These are phyloP conservation scores for Taurulus bubalis DNA, from an alignment of 2,113 vertebrate genomes.

Conservation along the genomic window DNA sequence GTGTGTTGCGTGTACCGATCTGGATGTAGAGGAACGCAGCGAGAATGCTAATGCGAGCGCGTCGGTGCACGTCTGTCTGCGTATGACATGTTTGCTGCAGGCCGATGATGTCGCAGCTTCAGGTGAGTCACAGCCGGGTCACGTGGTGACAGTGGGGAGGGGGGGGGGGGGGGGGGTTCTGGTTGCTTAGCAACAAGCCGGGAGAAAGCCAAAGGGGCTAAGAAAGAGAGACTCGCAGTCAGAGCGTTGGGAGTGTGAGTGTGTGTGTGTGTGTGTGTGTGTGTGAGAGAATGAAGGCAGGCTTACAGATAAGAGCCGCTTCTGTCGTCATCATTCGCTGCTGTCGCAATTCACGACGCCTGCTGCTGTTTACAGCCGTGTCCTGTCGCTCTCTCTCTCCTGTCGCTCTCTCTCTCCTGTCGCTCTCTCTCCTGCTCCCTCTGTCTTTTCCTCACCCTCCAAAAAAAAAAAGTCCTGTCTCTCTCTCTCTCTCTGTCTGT, in stretches of 20 bases:
- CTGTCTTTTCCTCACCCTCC: neutral
- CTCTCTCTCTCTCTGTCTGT: neutral
- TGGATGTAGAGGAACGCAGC: neutral
- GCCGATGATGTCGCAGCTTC: constrained; percentile 81
- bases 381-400: constrained; percentile 7
- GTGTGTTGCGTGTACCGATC: neutral
- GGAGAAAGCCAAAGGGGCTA: constrained; percentile 80
- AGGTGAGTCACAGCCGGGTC: constrained; percentile 88
- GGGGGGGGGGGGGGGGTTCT: constrained; percentile 47
- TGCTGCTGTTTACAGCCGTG: constrained; percentile 49
- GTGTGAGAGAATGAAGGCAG: constrained; percentile 32
- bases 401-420: neutral
- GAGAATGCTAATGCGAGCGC: neutral
- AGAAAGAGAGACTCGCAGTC: constrained; percentile 75
- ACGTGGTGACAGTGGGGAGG: constrained; percentile 61
- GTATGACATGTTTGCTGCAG: constrained; percentile 68
- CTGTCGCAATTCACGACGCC: constrained; percentile 66
- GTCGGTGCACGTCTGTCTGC: constrained; percentile 31
- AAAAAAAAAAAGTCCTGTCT: neutral
- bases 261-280: constrained; percentile 34
- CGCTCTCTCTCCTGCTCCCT: constrained; percentile 1
- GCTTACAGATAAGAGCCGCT: constrained; percentile 71
- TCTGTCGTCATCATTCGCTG: constrained; percentile 76
- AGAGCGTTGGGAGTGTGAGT: constrained; percentile 20
- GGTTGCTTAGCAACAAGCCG: constrained; percentile 85